Percentiles rank a stretch among this genome's conserved stretches.
Conservation (phyloP, 2,888 invertebrate species). For the Gortyna flavago region DNA sequence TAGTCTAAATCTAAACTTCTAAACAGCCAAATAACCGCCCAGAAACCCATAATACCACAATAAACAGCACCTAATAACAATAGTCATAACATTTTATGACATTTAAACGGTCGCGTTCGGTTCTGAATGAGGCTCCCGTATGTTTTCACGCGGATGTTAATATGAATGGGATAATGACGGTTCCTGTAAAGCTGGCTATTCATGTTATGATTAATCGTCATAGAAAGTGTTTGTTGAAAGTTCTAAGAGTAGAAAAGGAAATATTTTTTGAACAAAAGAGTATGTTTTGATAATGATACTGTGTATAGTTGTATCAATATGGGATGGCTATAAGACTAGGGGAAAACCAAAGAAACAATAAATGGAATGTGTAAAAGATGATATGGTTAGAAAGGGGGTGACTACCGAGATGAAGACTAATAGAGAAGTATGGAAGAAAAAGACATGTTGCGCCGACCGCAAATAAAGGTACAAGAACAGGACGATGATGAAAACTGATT, state of each 20-base stretch:
- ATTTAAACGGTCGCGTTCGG: slow-evolving; percentile 7
- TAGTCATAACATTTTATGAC: slow-evolving; percentile 46
- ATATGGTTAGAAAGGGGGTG: no score
- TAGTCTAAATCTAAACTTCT: slow-evolving; percentile 24
- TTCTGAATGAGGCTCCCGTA: slow-evolving; percentile 15
- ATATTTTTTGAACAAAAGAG: not conserved
- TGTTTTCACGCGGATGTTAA: slow-evolving; percentile 24
- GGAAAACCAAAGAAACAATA: no score
- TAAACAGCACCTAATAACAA: slow-evolving; percentile 31
- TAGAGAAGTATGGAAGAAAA: no score
- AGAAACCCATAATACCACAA: slow-evolving; percentile 19
- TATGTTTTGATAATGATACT: not conserved
- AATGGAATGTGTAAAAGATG: no score
- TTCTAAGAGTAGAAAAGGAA: not conserved
- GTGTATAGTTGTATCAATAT: no score
- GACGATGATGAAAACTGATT: no score
- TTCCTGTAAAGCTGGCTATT: slow-evolving; percentile 9
- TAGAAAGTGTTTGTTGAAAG: not conserved
- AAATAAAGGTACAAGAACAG: no score
- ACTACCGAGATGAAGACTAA: no score
- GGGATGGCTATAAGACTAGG: no score
- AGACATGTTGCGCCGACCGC: no score
- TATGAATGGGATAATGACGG: slow-evolving; percentile 13
- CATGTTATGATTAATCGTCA: slow-evolving; percentile 1
- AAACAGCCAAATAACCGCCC: slow-evolving; percentile 20